Evolutionary conservation across 2,888 invertebrate genomes (phyloP).

Genomic region (Philereme transversata): DNA sequence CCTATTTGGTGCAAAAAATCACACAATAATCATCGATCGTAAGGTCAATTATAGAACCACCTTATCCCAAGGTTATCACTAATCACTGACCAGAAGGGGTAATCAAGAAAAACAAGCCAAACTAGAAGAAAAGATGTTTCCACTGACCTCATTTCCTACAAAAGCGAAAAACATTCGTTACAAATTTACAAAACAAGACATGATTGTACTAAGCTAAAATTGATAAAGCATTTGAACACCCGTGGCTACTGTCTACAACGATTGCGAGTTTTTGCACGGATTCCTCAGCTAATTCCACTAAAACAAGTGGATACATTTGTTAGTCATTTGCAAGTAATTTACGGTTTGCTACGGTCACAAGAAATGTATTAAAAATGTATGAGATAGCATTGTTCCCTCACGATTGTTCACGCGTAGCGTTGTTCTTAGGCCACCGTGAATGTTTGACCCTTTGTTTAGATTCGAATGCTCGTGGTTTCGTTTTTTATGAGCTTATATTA

Average conservation of each 20-base stretch:
- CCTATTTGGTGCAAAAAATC: no score
- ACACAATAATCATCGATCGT: no score
- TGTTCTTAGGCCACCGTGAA: constrained; percentile 39
- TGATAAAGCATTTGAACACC: constrained; percentile 15
- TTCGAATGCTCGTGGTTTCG: constrained; percentile 35
- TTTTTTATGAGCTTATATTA: constrained; percentile 17
- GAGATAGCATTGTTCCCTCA: constrained; percentile 59
- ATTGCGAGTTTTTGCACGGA: constrained; percentile 39
- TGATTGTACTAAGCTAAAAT: constrained; percentile 6
- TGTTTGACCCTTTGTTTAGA: constrained; percentile 40
- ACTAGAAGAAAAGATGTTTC: background rate
- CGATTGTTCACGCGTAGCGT: constrained; percentile 54
- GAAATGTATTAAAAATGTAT: constrained; percentile 63
- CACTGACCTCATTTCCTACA: background rate
- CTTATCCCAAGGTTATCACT: no score
- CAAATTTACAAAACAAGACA: background rate
- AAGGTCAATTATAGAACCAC: no score
- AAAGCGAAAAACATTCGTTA: background rate
- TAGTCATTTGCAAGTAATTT: constrained; percentile 42
- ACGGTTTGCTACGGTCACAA: constrained; percentile 55
- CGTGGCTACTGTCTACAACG: constrained; percentile 1
- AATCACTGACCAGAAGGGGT: no score
- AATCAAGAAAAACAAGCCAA: no score
- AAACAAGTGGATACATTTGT: constrained; percentile 40
- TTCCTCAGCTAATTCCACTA: constrained; percentile 37